Conservation (phyloP, 2,797 vertebrate species). For the Bufotes viridis region DNA sequence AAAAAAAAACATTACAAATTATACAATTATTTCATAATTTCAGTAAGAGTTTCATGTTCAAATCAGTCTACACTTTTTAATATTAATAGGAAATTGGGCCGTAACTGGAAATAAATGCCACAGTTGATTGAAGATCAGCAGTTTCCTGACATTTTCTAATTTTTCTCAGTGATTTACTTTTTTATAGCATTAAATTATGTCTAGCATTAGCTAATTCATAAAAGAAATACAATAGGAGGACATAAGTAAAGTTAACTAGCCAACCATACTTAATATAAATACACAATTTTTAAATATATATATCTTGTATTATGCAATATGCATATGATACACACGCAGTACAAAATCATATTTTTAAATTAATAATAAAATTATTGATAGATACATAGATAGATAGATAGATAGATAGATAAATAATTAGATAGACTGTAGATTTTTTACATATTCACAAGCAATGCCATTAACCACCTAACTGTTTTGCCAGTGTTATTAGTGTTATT, state of each 20-base stretch:
- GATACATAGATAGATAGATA: no score
- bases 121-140: constrained; percentile 22
- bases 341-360: not conserved
- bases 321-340: not conserved
- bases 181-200: constrained; percentile 18
- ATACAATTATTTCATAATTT: constrained; percentile 17
- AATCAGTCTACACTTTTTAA: constrained; percentile 30
- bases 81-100: constrained; percentile 13
- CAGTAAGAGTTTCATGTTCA: constrained; percentile 7
- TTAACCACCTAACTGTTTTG: no score
- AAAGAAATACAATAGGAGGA: constrained; percentile 11
- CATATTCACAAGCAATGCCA: no score
- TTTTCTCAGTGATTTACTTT: constrained; percentile 12
- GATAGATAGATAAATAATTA: no score
- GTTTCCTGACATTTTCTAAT: constrained; percentile 26
- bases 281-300: not conserved
- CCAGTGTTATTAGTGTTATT: no score
- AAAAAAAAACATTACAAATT: no score
- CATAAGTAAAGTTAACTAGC: constrained; percentile 14
- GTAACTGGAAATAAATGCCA: constrained; percentile 38
- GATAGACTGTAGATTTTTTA: no score
- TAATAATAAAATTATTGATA: no score
- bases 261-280: constrained; percentile 2
- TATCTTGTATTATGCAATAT: not conserved
- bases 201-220: not conserved